phyloP scores from a whole-genome alignment of 1,140 invertebrate species.

The Battus philenor region DNA sequence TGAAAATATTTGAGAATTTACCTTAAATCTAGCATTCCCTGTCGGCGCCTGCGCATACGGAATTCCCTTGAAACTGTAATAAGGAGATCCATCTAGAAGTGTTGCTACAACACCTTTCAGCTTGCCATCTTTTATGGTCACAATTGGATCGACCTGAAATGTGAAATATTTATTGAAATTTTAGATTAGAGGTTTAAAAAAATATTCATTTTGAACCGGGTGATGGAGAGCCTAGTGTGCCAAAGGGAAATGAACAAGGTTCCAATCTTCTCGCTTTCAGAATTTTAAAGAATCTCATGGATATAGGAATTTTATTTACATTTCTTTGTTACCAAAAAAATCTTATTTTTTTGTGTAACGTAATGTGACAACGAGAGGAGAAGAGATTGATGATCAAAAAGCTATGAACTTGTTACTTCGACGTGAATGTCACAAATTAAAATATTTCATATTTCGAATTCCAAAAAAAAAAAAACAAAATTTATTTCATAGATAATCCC shows the following conservation, averaged over 20 bases:
- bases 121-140: background rate
- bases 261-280: no score
- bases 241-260: no score
- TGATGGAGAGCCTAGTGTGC: background rate
- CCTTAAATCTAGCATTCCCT: slow-evolving; percentile 6
- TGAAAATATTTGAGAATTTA: no score
- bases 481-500: no score
- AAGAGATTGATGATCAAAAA: no score
- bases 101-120: background rate
- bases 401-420: no score
- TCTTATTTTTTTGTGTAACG: no score
- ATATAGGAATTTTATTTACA: background rate
- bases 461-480: no score
- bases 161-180: background rate
- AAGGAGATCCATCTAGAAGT: background rate
- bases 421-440: no score
- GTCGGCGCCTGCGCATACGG: slow-evolving; percentile 3
- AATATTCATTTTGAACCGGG: background rate
- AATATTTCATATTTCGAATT: no score
- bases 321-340: no score
- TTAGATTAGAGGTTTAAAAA: background rate
- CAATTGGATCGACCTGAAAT: slow-evolving; percentile 1
- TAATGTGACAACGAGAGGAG: no score
- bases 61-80: slow-evolving; percentile 9
- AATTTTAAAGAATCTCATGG: background rate